These are phyloP conservation scores for Embiotoca jacksoni DNA, from an alignment of 2,113 vertebrate genomes.

Conservation along the genomic window DNA sequence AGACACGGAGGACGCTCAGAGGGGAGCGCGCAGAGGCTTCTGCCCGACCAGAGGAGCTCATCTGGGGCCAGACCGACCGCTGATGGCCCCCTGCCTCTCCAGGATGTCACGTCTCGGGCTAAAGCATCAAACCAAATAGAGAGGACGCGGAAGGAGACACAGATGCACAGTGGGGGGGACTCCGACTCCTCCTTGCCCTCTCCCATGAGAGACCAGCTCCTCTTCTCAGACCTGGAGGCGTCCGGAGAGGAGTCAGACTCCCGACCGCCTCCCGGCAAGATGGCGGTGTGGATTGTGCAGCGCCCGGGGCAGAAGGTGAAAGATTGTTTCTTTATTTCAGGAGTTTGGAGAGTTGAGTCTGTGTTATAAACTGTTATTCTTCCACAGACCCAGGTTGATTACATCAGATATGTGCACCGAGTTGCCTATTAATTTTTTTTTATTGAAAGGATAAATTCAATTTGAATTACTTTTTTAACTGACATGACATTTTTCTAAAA, in stretches of 20 bases:
- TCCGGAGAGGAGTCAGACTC: constrained; percentile 77
- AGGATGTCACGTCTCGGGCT: constrained; percentile 3
- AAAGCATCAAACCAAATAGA: constrained; percentile 28
- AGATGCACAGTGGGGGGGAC: constrained; percentile 53
- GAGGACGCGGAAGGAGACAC: constrained; percentile 36
- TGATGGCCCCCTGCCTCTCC: constrained; percentile 17
- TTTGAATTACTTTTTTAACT: too few species aligned
- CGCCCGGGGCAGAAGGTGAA: constrained; percentile 57
- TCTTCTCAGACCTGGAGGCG: constrained; percentile 75
- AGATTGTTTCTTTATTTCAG: not conserved
- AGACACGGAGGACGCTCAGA: constrained; percentile 28
- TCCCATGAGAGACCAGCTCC: constrained; percentile 62
- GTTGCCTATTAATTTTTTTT: too few species aligned
- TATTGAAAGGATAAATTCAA: too few species aligned
- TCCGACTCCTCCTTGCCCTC: constrained; percentile 75
- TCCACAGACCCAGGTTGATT: too few species aligned
- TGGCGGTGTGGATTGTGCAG: constrained; percentile 65
- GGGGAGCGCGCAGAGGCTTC: constrained; percentile 50
- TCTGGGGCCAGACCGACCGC: constrained; percentile 62
- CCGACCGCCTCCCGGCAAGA: constrained; percentile 43
- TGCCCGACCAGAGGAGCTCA: constrained; percentile 76
- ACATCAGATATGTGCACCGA: too few species aligned
- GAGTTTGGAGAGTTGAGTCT: not conserved
- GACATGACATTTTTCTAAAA: too few species aligned
- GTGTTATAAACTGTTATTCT: not conserved